Conservation (phyloP, 2,888 invertebrate genomes). For the Agrotis clavis region DNA sequence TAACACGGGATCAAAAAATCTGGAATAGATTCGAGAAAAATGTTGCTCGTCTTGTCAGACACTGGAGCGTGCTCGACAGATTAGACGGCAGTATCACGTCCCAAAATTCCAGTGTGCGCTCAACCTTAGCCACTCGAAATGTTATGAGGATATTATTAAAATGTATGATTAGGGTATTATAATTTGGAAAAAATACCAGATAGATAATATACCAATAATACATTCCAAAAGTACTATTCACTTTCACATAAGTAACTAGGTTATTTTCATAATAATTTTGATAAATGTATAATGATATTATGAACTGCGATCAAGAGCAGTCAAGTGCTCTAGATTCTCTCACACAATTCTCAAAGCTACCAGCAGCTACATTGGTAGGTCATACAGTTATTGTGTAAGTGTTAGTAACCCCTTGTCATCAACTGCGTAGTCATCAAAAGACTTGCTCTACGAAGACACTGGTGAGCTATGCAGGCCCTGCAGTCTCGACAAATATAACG, state of each 20-base stretch:
- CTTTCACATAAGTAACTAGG: not conserved
- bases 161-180: constrained; percentile 3
- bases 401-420: too few species aligned
- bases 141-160: constrained; percentile 1
- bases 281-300: not conserved
- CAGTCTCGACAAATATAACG: too few species aligned
- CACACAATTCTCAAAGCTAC: constrained; percentile 1
- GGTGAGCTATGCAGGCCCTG: not conserved
- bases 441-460: not conserved
- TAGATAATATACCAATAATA: constrained; percentile 12
- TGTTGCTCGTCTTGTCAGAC: too few species aligned
- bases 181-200: constrained; percentile 4
- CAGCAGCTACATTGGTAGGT: not conserved
- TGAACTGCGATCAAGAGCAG: not conserved
- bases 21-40: too few species aligned
- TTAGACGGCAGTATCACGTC: not conserved
- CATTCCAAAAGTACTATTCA: constrained; percentile 4
- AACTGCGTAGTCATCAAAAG: not conserved
- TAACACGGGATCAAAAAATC: too few species aligned
- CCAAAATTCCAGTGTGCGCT: not conserved
- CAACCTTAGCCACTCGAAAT: not conserved
- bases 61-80: too few species aligned
- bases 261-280: not conserved
- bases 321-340: not conserved
- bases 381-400: too few species aligned